phyloP scores from a whole-genome alignment of 2,113 vertebrate genomes.

The Glaucomys volans region DNA sequence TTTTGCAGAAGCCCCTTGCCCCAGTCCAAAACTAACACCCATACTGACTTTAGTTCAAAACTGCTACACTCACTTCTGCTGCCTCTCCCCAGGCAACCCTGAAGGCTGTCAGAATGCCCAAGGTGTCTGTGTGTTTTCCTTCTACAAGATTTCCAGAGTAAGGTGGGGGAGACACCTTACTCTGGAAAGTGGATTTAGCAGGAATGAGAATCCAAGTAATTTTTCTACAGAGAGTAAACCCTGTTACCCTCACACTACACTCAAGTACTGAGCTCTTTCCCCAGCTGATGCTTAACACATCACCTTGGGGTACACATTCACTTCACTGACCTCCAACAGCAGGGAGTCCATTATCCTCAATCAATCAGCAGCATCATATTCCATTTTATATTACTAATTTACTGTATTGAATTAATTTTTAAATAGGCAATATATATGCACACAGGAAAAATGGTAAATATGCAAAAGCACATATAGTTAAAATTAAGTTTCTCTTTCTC shows the following conservation, averaged over 20 bases:
- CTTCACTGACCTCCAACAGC: neutral
- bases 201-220: neutral
- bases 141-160: neutral
- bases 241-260: neutral
- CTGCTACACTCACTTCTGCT: neutral
- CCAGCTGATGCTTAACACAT: neutral
- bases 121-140: neutral
- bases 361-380: neutral
- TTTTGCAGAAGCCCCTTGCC: neutral
- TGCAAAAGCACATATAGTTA: neutral
- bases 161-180: neutral
- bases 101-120: neutral
- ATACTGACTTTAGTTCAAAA: neutral
- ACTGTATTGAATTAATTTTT: neutral
- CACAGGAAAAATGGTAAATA: neutral
- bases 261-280: neutral
- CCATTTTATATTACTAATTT: neutral
- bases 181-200: neutral
- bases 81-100: accelerated
- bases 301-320: accelerated
- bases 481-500: neutral
- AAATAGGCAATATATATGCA: neutral
- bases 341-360: neutral
- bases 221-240: neutral
- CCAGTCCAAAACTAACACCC: neutral